Evolutionary conservation across 2,797 vertebrate species (phyloP), one percentile per base, ranked within the genome.

Genomic region (Arctocebus calabarensis): DNA sequence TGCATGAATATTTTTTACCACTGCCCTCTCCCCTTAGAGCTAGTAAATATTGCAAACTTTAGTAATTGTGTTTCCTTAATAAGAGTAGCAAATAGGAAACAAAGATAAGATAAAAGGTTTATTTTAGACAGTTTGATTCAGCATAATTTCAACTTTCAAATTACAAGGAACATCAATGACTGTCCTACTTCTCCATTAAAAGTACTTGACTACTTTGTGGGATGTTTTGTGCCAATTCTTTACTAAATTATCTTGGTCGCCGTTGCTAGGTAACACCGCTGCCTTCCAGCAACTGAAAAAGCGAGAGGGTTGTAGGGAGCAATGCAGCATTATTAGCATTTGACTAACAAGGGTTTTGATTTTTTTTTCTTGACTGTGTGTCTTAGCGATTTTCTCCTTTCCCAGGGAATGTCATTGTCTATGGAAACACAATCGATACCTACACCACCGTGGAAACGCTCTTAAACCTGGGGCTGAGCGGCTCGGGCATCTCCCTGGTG

Each of bases 331-430:
- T 98, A 98, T 98, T 97, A 98, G 97, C 96, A 97, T 98, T 97
- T 97, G 97, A 97, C 98, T 98, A 98, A 98, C 97, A 97, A 97
- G 96, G 95, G 97, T 97, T 98, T 96, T 81, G 82, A 48, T 5
- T 2, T 86, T 48, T 5, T 68, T 82, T 81, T 79, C 61, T 29
- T 16, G 88, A 96, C 97, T 96, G 74, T 97, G 27, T 40, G 22
- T 95, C 97, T 97, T 97, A 95, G 95, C 96, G 87, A 94, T 95
- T 68, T 75, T 16, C 83, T 61, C 79, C 57, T 97, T 94, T 66
- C 73, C 83, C 97, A 99, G 99, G 98, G 79, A 98, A 99, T 25
- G 85, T 99, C 77, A 98, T 99, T 81, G 98, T 99, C 91, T 99
- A 99, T 10, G 99, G 99, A 68, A 98, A 98, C 97, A 98, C 98